Base-by-base conservation (phyloP, 2,113 vertebrate genomes). In the Narcine bancroftii region DNA sequence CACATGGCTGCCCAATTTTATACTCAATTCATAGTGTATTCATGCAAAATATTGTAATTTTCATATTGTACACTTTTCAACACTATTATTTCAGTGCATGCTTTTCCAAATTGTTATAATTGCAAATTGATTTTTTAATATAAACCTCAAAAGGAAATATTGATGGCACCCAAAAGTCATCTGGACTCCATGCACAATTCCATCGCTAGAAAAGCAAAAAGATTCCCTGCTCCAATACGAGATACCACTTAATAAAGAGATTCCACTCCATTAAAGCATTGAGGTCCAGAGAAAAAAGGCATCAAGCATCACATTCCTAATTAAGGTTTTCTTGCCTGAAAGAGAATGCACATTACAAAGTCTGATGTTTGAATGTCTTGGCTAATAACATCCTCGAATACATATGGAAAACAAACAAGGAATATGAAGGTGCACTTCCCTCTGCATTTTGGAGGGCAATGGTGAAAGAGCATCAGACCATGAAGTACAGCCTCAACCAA, bases 111-210 rank as follows among this genome's bases (percentile, higher is more conserved):
- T 63, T 63, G 60, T 63, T 63, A 63, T n/a, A n/a, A n/a, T 6
- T n/a, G 17, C 33, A 36, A 60, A n/a, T 36, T 87, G 81, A 13
- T 36, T 87, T 87, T 87, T 87, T n/a, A n/a, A n/a, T n/a, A 87
- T 60, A 87, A 87, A 87, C 33, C 53, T 60, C 81, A 60, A 83
- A 83, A 69, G 33, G 81, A 56, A 19, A 60, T 87, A 87, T 7
- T 60, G 53, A 87, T 60, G 81, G 81, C 81, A 87, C 53, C 50
- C 81, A 60, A 87, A 87, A 60, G 81, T 36, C 81, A 87, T 19
- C 53, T 21, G 5, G n/a, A 53, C 81, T n/a, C 33, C 36, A 21
- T 45, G 47, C 79, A 83, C 10, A 56, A 56, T 83, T 45, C 29
- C 79, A 83, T 33, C 50, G 47, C 47, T 53, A 56, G 17, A n/a